Evolutionary conservation across 2,113 vertebrate species (phyloP), one percentile per base, ranked within the genome.

Genomic region (Polypterus bichir): DNA sequence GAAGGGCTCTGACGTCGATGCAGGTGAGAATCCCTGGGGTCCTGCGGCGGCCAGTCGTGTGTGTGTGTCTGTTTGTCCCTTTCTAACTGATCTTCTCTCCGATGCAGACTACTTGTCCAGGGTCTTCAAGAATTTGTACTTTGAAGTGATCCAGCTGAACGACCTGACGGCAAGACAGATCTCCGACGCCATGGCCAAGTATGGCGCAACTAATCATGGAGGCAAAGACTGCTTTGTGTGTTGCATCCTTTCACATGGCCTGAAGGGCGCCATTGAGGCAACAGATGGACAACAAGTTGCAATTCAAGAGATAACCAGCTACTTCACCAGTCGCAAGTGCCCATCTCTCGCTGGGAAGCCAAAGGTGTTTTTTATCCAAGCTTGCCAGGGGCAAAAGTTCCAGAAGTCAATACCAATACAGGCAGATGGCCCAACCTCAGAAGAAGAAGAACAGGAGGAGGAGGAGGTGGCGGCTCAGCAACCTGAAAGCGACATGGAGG

Each of bases 211-310:
- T 49, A 49, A 71, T 61, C 86, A 86, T 9, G 3, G 5, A 3
- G 6, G 59, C 5, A 65, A 79, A 2, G 89, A 92, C 67, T 84
- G 82, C 56, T 83, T 93, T 65, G 74, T 91, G 59, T 85, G 91
- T 62, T 77, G 73, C 53, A 68, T 90, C 54, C 80, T 91, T 46
- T 87, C 85, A 44, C 89, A 91, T 46, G 90, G 88, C 44, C 65
- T 73, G 10, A 64, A 64, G n/a, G 75, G 70, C 1, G 73, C 69
- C 55, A 60, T 93, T 60, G 74, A 48, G 64, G 90, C 88, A 0
- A 1, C 47, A 1, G 87, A 93, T 59, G 68, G 44, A 7, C 0
- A 58, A 4, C 1, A 4, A 5, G 66, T 91, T 51, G 0, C 3
- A 27, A 64, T 89, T 4, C 62, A 49, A 9, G 64, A 83, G 0